These are phyloP conservation scores for Hyppa rectilinea DNA, from an alignment of 2,888 invertebrate genomes.

Conservation along the genomic window DNA sequence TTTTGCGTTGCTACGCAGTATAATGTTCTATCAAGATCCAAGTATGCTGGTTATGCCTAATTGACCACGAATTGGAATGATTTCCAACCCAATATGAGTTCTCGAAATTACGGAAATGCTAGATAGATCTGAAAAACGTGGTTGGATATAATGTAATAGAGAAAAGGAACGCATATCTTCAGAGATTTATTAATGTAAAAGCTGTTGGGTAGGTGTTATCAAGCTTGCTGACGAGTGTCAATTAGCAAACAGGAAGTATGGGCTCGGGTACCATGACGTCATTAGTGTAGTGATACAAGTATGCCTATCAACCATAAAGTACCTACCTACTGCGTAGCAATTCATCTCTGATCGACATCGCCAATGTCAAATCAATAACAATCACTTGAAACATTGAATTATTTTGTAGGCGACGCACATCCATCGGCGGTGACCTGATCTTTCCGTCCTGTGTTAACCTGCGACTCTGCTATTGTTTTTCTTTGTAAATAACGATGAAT, in stretches of 20 bases:
- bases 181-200: background rate
- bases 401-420: slow-evolving; percentile 76
- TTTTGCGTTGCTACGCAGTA: background rate
- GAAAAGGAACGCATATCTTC: background rate
- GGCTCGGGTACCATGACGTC: background rate
- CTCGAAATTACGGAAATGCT: background rate
- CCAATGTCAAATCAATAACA: slow-evolving; percentile 85
- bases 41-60: background rate
- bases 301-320: slow-evolving; percentile 14
- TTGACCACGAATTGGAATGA: background rate
- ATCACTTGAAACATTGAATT: slow-evolving; percentile 73
- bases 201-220: background rate
- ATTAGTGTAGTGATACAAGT: slow-evolving; percentile 13
- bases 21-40: background rate
- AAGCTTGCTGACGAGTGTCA: background rate
- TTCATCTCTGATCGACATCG: slow-evolving; percentile 77
- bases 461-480: slow-evolving; percentile 36
- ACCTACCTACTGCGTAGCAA: slow-evolving; percentile 65
- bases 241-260: slow-evolving; percentile 13
- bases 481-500: slow-evolving; percentile 22
- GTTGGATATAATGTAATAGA: background rate
- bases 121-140: background rate
- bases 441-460: slow-evolving; percentile 51
- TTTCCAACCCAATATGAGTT: background rate
- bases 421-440: slow-evolving; percentile 70